Evolutionary conservation across 1,140 invertebrate genomes (phyloP), one percentile per base, ranked within the genome.

Genomic region (Tyrophagus putrescentiae): DNA sequence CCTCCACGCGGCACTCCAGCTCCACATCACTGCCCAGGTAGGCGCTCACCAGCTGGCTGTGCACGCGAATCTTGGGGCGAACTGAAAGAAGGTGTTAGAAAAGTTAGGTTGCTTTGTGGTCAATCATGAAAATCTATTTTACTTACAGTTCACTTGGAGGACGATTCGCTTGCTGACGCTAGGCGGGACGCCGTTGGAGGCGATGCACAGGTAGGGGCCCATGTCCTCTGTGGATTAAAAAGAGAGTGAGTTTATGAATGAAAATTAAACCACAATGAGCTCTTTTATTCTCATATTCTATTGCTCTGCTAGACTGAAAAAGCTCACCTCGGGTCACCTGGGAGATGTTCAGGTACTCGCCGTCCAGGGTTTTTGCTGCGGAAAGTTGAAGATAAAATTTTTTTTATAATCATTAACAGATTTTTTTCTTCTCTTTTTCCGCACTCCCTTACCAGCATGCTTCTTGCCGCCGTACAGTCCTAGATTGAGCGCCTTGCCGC

Each of bases 111-210:
- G 16, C 23, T 11, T 54, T 50, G 13, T 50, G 16, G 21, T 50
- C 16, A 11, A n/a, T n/a, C n/a, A n/a, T n/a, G n/a, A n/a, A n/a
- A n/a, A n/a, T n/a, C n/a, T n/a, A n/a, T n/a, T 39, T 39, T 25
- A 85, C 85, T 84, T 75, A 88, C 85, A 89, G 70, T 86, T 82
- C 64, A 85, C 82, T 66, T 79, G 78, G 39, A 86, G 75, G 66
- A 82, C 77, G 53, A 85, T 81, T 57, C 83, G 73, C 68, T 85
- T 84, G 76, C 82, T 85, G 62, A 85, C 81, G 9, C 82, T 80
- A 3, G 85, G 85, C 1, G 82, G 85, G 5, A 88, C 81, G 4
- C 75, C 73, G 61, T 70, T 71, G 77, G 80, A 64, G n/a, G 87
- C 87, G 60, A 92, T 89, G 72, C 87, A 91, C 33, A 91, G 77